Base-by-base conservation (phyloP, 2,888 invertebrate species). In the Drosophila nigricruria region DNA sequence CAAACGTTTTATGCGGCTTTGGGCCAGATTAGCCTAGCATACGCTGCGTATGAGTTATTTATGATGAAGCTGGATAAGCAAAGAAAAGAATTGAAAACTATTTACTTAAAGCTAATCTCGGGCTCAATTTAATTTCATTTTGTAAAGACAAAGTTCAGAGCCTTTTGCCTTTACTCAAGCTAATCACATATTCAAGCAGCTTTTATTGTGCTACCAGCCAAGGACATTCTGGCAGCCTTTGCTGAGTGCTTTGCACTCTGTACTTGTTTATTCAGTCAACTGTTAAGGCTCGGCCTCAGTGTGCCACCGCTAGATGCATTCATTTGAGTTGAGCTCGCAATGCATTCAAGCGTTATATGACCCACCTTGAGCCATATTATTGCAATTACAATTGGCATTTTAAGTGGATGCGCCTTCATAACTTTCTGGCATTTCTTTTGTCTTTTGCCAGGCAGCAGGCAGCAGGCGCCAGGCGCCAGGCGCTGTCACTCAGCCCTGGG, bases 321-420 rank as follows among this genome's bases (percentile, higher is more conserved):
- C 80, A 79, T 56, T 79, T 20, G 40, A 30, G 1, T 16, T 43
- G n/a, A 3, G 16, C 53, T 40, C 18, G 56, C 25, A n/a, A 73
- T 61, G 82, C 82, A 79, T 76, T 80, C 62, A 82, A 65, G 63
- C 69, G 57, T 63, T 82, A 60, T 62, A 65, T 70, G 77, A 66
- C 54, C 77, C 47, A 47, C 56, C 42, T 56, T 42, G 42, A 20
- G 40, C 38, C 50, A 60, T 30, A 73, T 81, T 69, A 78, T 73
- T 78, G 70, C 73, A 64, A 73, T 47, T 63, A 63, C 66, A 66
- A 76, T 81, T 78, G 73, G 54, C 66, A 42, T 20, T 64, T 66
- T 73, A 54, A 43, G 49, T 43, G 50, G 49, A 18, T 25, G 49
- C 56, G 59, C 59, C 65, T 57, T 53, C 36, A 52, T 16, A 67